Percentiles rank a stretch among this genome's conserved stretches.
These are phyloP conservation scores for Phaonia tiefii DNA, from an alignment of 2,888 invertebrate genomes.

Conservation along the genomic window DNA sequence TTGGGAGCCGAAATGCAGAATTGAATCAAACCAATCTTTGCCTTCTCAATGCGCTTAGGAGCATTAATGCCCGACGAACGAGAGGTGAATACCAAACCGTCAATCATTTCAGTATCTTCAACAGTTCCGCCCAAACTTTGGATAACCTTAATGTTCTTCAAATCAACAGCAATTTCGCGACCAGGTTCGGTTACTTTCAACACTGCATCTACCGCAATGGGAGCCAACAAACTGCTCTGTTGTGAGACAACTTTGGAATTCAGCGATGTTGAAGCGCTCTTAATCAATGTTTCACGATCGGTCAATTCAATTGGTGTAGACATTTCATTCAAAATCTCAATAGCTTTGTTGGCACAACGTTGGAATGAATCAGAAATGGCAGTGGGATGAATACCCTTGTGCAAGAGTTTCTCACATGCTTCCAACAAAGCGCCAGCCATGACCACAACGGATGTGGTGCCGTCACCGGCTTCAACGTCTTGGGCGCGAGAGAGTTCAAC, in stretches of 20 bases:
- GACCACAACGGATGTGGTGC: slow-evolving; percentile 99
- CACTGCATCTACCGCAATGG: slow-evolving; percentile 98
- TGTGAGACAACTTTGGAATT: slow-evolving; percentile 99
- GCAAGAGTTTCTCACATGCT: slow-evolving; percentile 94
- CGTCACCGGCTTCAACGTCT: slow-evolving; percentile 99
- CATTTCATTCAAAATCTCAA: slow-evolving; percentile 89
- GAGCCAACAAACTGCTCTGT: slow-evolving; percentile 96
- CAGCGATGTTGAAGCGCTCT: slow-evolving; percentile 98
- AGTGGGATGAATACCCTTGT: slow-evolving; percentile 98
- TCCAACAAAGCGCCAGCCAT: slow-evolving; percentile 97
- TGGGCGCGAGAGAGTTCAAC: slow-evolving; percentile 99
- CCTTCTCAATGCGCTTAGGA: slow-evolving; percentile 96
- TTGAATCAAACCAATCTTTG: slow-evolving; percentile 98
- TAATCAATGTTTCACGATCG: slow-evolving; percentile 92
- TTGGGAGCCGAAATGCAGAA: slow-evolving; percentile 99
- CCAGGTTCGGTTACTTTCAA: slow-evolving; percentile 84
- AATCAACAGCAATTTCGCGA: slow-evolving; percentile 90
- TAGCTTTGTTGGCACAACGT: slow-evolving; percentile 81
- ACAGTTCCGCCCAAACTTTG: slow-evolving; percentile 98
- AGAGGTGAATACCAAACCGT: slow-evolving; percentile 97
- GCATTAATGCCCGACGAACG: slow-evolving; percentile 94
- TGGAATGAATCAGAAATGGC: slow-evolving; percentile 98
- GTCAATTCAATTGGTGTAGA: slow-evolving; percentile 91
- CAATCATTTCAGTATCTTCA: slow-evolving; percentile 97
- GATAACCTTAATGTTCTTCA: slow-evolving; percentile 98